phyloP scores from a whole-genome alignment of 1,140 invertebrate species.

The Dryas iulia region DNA sequence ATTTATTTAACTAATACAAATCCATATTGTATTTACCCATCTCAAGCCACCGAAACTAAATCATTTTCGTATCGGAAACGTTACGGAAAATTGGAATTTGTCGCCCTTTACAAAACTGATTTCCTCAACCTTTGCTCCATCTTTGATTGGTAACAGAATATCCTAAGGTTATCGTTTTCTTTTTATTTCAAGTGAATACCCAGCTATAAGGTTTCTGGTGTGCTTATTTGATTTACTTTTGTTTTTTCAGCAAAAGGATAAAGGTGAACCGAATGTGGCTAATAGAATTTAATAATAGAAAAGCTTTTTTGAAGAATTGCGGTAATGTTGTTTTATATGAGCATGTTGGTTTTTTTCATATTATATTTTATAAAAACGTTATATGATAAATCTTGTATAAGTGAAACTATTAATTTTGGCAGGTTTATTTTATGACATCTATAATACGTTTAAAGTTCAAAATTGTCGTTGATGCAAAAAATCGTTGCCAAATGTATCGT shows the following conservation, averaged over 20 bases:
- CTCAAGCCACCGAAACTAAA: slow-evolving; percentile 26
- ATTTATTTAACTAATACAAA: slow-evolving; percentile 9
- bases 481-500: no score
- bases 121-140: slow-evolving; percentile 29
- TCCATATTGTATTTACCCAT: slow-evolving; percentile 14
- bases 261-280: not conserved
- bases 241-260: slow-evolving; percentile 8
- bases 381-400: no score
- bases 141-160: slow-evolving; percentile 39
- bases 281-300: not conserved
- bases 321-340: not conserved
- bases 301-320: not conserved
- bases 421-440: no score
- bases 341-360: no score
- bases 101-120: slow-evolving; percentile 36
- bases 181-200: slow-evolving; percentile 32
- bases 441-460: no score
- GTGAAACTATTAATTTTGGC: no score
- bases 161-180: slow-evolving; percentile 31
- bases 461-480: no score
- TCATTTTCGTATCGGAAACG: slow-evolving; percentile 32
- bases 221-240: slow-evolving; percentile 6
- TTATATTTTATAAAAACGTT: no score
- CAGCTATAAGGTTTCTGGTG: slow-evolving; percentile 13
- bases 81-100: slow-evolving; percentile 37